A percentile compares a stretch with the other conserved stretches of the same genome.
phyloP scores from a whole-genome alignment of 1,140 invertebrate genomes.

The Anastatus disparis region DNA sequence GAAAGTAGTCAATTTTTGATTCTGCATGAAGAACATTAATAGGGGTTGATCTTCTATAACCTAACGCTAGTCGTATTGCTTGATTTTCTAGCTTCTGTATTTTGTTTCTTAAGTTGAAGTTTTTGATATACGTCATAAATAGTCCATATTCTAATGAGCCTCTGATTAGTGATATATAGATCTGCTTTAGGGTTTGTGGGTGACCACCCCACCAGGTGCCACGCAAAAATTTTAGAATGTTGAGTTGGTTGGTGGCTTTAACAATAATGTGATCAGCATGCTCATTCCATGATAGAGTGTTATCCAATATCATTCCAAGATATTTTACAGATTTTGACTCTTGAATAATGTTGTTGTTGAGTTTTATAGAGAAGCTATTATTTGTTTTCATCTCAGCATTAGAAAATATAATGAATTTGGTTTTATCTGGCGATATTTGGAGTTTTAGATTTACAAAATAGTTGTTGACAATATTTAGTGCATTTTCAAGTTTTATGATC shows the following conservation, averaged over 20 bases:
- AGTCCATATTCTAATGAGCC: conserved; percentile 23
- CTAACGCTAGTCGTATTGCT: neutral
- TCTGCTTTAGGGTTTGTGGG: neutral
- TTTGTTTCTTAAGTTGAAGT: conserved; percentile 1
- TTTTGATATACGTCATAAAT: neutral
- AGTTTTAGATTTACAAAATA: conserved; percentile 24
- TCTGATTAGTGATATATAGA: conserved; percentile 10
- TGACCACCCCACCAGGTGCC: neutral
- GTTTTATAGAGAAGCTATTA: neutral
- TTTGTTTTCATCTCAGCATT: conserved; percentile 2
- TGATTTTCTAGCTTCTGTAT: conserved; percentile 27
- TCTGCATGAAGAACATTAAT: conserved; percentile 15
- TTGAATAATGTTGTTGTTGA: neutral
- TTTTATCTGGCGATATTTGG: neutral
- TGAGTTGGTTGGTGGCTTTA: neutral
- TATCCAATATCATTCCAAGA: neutral
- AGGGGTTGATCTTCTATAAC: conserved; percentile 13
- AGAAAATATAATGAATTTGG: neutral
- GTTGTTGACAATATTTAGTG: neutral
- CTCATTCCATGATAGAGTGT: neutral
- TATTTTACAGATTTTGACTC: neutral
- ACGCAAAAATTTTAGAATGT: neutral
- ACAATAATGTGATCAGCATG: neutral
- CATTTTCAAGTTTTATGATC: neutral
- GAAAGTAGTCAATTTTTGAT: neutral